Evolutionary conservation across 2,113 vertebrate genomes (phyloP).

Genomic region (Cyanoderma ruficeps): DNA sequence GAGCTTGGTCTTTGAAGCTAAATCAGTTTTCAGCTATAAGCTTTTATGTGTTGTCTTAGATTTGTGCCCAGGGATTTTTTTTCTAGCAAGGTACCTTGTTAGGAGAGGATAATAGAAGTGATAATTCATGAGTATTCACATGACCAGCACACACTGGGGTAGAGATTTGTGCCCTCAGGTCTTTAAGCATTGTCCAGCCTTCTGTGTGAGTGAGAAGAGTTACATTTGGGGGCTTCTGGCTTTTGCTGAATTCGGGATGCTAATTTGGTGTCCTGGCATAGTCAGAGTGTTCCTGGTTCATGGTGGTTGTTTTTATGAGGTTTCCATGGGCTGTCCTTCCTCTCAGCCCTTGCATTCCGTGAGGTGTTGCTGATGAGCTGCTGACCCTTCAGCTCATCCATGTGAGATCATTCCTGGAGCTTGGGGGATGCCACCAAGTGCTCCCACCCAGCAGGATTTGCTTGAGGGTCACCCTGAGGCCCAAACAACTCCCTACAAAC

Average conservation of each 20-base stretch:
- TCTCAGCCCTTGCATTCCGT: neutral
- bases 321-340: neutral
- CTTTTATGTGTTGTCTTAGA: neutral
- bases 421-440: rapidly evolving
- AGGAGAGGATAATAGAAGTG: neutral
- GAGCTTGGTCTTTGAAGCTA: neutral
- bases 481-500: neutral
- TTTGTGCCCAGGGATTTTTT: neutral
- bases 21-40: neutral
- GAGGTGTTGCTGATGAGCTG: neutral
- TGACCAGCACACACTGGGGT: neutral
- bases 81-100: neutral
- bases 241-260: neutral
- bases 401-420: neutral
- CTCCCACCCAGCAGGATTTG: neutral
- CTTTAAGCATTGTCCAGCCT: neutral
- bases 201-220: neutral
- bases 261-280: neutral
- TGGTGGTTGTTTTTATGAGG: neutral
- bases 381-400: neutral
- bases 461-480: neutral
- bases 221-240: neutral
- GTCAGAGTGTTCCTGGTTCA: neutral
- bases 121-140: neutral
- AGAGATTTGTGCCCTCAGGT: neutral